Base-by-base conservation (phyloP, 1,140 invertebrate species). In the Bombus pyrosoma region DNA sequence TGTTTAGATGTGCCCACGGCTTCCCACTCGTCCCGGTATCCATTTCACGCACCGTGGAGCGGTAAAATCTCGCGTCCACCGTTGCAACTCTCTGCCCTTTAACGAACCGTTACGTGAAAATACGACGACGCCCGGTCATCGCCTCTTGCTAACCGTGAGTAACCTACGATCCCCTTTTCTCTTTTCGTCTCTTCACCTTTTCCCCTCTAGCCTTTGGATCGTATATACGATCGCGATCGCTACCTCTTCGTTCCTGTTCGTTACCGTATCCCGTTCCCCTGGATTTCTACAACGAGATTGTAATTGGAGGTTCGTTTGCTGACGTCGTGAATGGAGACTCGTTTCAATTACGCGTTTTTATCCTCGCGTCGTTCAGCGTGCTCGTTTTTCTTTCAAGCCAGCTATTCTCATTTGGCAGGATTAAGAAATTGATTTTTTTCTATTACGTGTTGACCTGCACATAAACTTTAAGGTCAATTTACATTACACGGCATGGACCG, bases 1-100 rank as follows among this genome's bases (percentile, higher is more conserved):
- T 89, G 88, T 89, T 89, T 83, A 72, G 83, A 82, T 83, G 69
- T 83, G 75, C 39, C 75, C 64, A 82, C 80, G 71, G 71, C 28
- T n/a, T 47, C 64, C 39, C n/a, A n/a, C 41, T 66, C 66, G 64
- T 53, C 34, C 41, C 47, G 8, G 83, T 86, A 75, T 88, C 78
- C 68, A 86, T 88, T 86, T 88, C 83, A 88, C 83, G 87, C 83
- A 79, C 76, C 74, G 32, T 37, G 37, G n/a, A 80, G 37, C 81
- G 73, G 81, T 41, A 47, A 85, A 73, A 89, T 89, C 68, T 81
- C 18, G 15, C 59, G 71, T 64, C 71, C 39, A 59, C 53, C 25
- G 25, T 37, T 34, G 53, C 53, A 64, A 43, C 37, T 18, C n/a
- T 66, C 28, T 37, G 10, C 37, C 39, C 37, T 64, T 47, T 82